Evolutionary conservation across 2,888 invertebrate species (phyloP).

Genomic region (Himalopsyche tibetana): DNA sequence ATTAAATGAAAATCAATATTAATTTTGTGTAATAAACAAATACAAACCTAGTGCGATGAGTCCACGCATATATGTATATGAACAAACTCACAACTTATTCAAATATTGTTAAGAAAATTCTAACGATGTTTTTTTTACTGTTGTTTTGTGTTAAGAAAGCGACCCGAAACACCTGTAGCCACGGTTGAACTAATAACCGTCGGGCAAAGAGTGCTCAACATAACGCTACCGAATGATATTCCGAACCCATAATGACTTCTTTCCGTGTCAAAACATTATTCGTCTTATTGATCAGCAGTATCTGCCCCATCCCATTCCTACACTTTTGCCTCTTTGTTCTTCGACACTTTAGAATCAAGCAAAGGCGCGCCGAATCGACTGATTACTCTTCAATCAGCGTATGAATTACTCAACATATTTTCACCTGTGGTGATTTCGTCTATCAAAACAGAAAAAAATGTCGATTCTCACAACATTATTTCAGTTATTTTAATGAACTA

Average conservation of each 20-base stretch:
- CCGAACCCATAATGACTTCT: constrained; percentile 59
- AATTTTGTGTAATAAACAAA: too few relatives aligned
- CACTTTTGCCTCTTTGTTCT: constrained; percentile 54
- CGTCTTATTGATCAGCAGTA: constrained; percentile 62
- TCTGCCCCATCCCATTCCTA: constrained; percentile 46
- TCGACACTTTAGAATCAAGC: constrained; percentile 34
- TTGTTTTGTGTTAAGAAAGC: background rate
- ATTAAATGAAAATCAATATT: too few relatives aligned
- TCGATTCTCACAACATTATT: too few relatives aligned
- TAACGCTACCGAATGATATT: constrained; percentile 52
- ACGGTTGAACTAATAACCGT: constrained; percentile 1
- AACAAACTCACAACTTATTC: too few relatives aligned
- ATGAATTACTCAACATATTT: background rate
- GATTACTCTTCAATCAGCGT: background rate
- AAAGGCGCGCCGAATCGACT: constrained; percentile 24
- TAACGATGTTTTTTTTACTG: background rate
- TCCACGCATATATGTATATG: too few relatives aligned
- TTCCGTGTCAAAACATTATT: constrained; percentile 64
- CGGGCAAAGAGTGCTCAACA: background rate
- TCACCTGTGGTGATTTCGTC: too few relatives aligned
- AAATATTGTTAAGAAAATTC: background rate
- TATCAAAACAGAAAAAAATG: too few relatives aligned
- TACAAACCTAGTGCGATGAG: too few relatives aligned
- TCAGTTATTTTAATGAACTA: too few relatives aligned
- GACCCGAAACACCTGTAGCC: constrained; percentile 39